Conservation (phyloP, 1,140 invertebrate genomes). For the Aleiodes sp. region DNA sequence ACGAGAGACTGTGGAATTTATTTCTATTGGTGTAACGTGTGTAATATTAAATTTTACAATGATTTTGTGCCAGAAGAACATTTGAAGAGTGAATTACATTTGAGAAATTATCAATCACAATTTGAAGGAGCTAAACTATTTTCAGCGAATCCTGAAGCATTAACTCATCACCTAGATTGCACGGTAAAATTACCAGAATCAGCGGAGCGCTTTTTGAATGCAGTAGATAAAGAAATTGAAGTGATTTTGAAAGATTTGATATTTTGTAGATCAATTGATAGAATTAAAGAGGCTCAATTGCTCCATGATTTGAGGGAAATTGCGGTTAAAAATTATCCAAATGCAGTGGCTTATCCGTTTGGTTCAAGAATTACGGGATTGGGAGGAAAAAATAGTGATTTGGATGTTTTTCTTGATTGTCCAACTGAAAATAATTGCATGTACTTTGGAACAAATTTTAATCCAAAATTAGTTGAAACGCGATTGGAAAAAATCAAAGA, state of each 20-base stretch:
- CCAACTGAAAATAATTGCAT: constrained; percentile 35
- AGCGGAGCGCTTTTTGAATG: constrained; percentile 31
- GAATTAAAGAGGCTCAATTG: constrained; percentile 29
- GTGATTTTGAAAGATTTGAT: constrained; percentile 32
- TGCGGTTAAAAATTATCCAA: constrained; percentile 28
- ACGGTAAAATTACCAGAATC: constrained; percentile 33
- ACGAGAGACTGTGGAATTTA: too few relatives aligned
- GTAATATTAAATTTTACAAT: too few relatives aligned
- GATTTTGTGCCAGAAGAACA: too few relatives aligned
- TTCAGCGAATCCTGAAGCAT: too few relatives aligned
- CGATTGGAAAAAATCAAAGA: constrained; percentile 11
- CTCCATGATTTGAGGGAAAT: constrained; percentile 40
- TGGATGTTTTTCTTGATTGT: constrained; percentile 67
- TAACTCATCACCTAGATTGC: too few relatives aligned
- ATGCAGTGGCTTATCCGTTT: constrained; percentile 58
- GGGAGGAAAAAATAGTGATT: constrained; percentile 59
- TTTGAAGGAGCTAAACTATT: too few relatives aligned
- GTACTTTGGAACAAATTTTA: constrained; percentile 19
- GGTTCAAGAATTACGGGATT: constrained; percentile 64
- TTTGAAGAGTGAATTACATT: too few relatives aligned
- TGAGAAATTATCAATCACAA: too few relatives aligned
- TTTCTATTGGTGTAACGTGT: too few relatives aligned
- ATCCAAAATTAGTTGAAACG: background rate
- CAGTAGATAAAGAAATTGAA: constrained; percentile 24
- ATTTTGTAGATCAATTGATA: constrained; percentile 3